Percentiles rank a stretch among this genome's conserved stretches.
phyloP scores from a whole-genome alignment of 1,140 invertebrate species.

The Ephestia elutella region DNA sequence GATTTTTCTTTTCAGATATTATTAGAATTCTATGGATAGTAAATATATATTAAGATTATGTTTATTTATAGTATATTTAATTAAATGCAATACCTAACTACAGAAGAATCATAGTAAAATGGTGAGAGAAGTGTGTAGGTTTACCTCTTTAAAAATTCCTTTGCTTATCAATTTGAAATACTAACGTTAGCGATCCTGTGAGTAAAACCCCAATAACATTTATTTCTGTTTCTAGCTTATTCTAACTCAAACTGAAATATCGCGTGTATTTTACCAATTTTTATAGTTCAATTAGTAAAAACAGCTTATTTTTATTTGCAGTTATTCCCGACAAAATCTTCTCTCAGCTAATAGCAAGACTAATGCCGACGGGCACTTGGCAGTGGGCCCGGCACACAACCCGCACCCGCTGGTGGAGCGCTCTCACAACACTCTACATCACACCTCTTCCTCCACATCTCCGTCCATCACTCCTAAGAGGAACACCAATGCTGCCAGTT shows the following conservation, averaged over 20 bases:
- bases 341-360: constrained; percentile 82
- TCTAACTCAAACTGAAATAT: constrained; percentile 1
- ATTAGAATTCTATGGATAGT: constrained; percentile 14
- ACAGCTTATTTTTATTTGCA: constrained; percentile 68
- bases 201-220: too few species aligned
- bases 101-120: constrained; percentile 7
- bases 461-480: constrained; percentile 55
- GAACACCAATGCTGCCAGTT: constrained; percentile 46
- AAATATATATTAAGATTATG: not conserved
- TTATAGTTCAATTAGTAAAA: constrained; percentile 28
- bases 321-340: constrained; percentile 89
- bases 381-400: constrained; percentile 42
- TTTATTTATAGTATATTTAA: constrained; percentile 12
- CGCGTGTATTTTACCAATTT: constrained; percentile 19
- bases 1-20: constrained; percentile 67
- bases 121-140: constrained; percentile 27
- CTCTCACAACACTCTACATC: constrained; percentile 68
- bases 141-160: constrained; percentile 15
- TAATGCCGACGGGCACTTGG: constrained; percentile 72
- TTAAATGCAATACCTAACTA: constrained; percentile 10
- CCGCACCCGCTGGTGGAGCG: constrained; percentile 65
- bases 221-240: not conserved
- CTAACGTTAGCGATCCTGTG: not conserved
- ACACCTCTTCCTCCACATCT: constrained; percentile 49
- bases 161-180: not conserved